Conservation (phyloP, 2,113 vertebrate genomes). For the Lasiurus cinereus region DNA sequence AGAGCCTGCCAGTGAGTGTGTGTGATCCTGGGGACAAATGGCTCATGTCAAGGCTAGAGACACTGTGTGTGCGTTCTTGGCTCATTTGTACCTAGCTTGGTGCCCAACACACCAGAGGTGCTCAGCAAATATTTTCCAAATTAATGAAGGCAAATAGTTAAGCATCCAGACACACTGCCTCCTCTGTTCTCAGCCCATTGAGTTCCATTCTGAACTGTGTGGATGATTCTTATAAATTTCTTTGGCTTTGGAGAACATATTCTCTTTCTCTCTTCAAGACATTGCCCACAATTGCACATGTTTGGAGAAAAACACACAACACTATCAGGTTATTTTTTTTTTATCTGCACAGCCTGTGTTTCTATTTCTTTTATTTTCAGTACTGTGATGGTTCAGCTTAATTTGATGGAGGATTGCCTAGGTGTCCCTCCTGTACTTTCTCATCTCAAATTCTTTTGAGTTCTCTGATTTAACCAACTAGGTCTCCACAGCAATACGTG, state of each 20-base stretch:
- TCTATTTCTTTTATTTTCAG: background rate
- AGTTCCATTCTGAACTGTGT: background rate
- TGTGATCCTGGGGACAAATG: background rate
- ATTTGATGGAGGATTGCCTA: background rate
- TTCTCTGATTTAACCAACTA: conserved; percentile 43
- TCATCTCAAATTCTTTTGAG: conserved; percentile 42
- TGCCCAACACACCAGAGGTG: fast-evolving
- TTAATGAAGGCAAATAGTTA: background rate
- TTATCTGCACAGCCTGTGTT: background rate
- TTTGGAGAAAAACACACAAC: background rate
- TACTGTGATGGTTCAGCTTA: background rate
- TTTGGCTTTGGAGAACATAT: background rate
- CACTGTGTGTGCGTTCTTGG: background rate
- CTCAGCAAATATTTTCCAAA: background rate
- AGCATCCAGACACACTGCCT: background rate
- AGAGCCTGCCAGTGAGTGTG: no score
- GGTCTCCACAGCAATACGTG: conserved; percentile 60
- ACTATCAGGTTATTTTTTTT: background rate
- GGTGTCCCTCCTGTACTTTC: background rate
- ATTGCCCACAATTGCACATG: background rate
- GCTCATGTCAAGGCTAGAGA: background rate
- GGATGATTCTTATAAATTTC: background rate
- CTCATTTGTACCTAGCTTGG: background rate
- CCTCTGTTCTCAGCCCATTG: background rate
- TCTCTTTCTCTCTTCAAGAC: background rate